phyloP scores from a whole-genome alignment of 2,888 invertebrate species.

The Diplolepis rosae region DNA sequence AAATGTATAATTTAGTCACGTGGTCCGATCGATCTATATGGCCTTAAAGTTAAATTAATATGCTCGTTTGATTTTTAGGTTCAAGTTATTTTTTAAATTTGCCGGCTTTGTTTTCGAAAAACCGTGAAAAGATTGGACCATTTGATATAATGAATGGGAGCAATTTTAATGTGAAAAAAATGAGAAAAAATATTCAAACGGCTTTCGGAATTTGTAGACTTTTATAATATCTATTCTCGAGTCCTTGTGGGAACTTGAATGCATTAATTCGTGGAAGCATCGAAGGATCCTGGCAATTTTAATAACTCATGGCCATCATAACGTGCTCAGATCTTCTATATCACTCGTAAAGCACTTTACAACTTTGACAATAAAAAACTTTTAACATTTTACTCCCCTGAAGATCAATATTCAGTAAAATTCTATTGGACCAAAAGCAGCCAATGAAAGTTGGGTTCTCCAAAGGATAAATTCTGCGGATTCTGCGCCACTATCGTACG shows the following conservation, averaged over 20 bases:
- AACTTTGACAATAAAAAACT: slow-evolving; percentile 62
- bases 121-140: too few relatives aligned
- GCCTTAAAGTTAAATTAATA: too few relatives aligned
- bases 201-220: too few relatives aligned
- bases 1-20: too few relatives aligned
- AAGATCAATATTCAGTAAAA: slow-evolving; percentile 51
- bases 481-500: slow-evolving; percentile 57
- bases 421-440: slow-evolving; percentile 54
- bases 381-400: slow-evolving; percentile 54
- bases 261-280: slow-evolving; percentile 56
- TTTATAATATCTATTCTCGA: too few relatives aligned
- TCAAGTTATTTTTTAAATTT: too few relatives aligned
- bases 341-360: slow-evolving; percentile 62
- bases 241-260: slow-evolving; percentile 41
- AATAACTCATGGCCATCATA: slow-evolving; percentile 60
- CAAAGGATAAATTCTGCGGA: slow-evolving; percentile 58
- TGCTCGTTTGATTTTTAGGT: too few relatives aligned
- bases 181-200: too few relatives aligned
- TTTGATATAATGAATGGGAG: too few relatives aligned
- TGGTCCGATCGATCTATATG: too few relatives aligned
- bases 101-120: too few relatives aligned
- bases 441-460: slow-evolving; percentile 53
- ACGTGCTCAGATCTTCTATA: slow-evolving; percentile 52
- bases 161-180: too few relatives aligned
- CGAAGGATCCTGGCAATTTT: slow-evolving; percentile 56